Base-by-base conservation (phyloP, 2,113 vertebrate species). In the Larimichthys crocea region DNA sequence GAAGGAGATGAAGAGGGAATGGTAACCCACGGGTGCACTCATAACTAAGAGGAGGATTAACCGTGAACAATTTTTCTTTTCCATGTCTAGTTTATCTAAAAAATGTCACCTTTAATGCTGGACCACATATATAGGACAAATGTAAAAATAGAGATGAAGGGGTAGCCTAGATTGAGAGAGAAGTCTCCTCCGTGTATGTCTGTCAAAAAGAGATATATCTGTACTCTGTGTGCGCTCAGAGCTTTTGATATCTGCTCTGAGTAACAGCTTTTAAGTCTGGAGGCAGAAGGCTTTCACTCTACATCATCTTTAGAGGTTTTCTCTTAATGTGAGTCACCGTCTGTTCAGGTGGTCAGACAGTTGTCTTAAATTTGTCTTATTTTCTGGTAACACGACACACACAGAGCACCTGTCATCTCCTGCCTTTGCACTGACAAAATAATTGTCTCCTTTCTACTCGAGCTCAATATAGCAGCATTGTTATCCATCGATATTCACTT, bases 401-500 rank as follows among this genome's bases (percentile, higher is more conserved):
- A 49, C 49, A 48, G n/a, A 53, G n/a, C 7, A 10, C 52, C 68
- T 75, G 15, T 64, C 70, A 64, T 50, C 16, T 11, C 40, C 46
- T 60, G 8, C 16, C 50, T 57, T 22, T 52, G 11, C n/a, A 0
- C 66, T 70, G 72, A 70, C 46, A 82, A 74, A 59, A 71, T 79
- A 74, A 70, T 60, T 60, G 22, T 56, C 49, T 48, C 8, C n/a
- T 6, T 20, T 65, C 35, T 24, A 8, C 52, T 77, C 22, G 0
- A 46, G 35, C 46, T 72, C 42, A 40, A n/a, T 48, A 26, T 11
- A 52, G 22, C 46, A 24, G 40, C 74, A 50, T 55, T 64, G 53
- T 53, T 85, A 65, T 50, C 62, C 35, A 68, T 81, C 24, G 17
- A 82, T 76, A 84, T 82, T 87, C 78, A 85, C 62, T 83, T 63